Conservation (phyloP, 2,888 invertebrate genomes). For the Acanthosoma haemorrhoidale region DNA sequence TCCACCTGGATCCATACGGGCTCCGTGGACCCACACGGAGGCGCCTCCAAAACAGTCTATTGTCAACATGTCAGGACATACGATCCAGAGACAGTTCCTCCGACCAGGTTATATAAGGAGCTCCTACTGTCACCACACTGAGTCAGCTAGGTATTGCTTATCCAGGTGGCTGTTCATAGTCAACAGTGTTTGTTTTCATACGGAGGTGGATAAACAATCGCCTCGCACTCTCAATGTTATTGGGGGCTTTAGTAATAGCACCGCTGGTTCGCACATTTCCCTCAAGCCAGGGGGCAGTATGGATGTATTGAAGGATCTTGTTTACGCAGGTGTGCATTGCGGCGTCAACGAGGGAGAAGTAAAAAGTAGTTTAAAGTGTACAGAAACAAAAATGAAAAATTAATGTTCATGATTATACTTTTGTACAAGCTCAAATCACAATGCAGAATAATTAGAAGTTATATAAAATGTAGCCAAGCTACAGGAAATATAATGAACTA, state of each 20-base stretch:
- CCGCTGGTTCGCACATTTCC: too few species aligned
- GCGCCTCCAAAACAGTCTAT: constrained; percentile 14
- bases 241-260: too few species aligned
- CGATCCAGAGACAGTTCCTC: background rate
- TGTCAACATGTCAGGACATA: constrained; percentile 20
- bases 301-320: too few species aligned
- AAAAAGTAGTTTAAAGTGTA: background rate
- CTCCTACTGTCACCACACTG: background rate
- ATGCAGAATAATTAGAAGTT: too few species aligned
- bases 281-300: too few species aligned
- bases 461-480: too few species aligned
- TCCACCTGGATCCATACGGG: too few species aligned
- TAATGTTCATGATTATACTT: too few species aligned
- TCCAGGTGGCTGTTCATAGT: background rate
- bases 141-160: constrained; percentile 8
- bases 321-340: background rate
- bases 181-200: constrained; percentile 15
- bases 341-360: background rate
- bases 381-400: background rate
- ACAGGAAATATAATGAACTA: too few species aligned
- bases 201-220: background rate
- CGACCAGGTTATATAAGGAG: constrained; percentile 2
- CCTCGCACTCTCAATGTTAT: too few species aligned
- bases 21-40: background rate
- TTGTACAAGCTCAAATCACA: too few species aligned